A percentile compares a stretch with the other conserved stretches of the same genome.
Evolutionary conservation across 2,888 invertebrate species (phyloP).

Genomic region (Monopis laevigella): DNA sequence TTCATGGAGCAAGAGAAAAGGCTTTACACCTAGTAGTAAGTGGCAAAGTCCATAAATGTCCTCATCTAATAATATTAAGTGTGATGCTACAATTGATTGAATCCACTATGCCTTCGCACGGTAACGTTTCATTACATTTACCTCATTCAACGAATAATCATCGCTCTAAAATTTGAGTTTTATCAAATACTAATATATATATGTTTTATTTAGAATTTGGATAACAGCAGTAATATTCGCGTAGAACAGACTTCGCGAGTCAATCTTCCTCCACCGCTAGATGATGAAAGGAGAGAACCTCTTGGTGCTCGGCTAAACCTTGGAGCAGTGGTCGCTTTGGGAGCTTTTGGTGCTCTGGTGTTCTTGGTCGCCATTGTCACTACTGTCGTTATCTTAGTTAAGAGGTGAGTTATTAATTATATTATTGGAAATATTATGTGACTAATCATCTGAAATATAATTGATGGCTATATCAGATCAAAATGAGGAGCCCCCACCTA

Average conservation of each 20-base stretch:
- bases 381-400: conserved; percentile 85
- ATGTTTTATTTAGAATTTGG: conserved; percentile 39
- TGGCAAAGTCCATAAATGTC: too few relatives aligned
- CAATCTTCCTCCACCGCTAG: conserved; percentile 73
- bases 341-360: conserved; percentile 90
- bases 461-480: too few relatives aligned
- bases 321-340: conserved; percentile 88
- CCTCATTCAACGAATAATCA: too few relatives aligned
- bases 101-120: too few relatives aligned
- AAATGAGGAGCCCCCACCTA: too few relatives aligned
- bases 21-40: too few relatives aligned
- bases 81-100: too few relatives aligned
- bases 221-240: conserved; percentile 64
- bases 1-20: too few relatives aligned
- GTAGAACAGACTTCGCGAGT: conserved; percentile 74
- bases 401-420: conserved; percentile 69
- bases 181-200: too few relatives aligned
- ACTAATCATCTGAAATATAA: neutral
- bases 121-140: too few relatives aligned
- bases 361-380: conserved; percentile 90
- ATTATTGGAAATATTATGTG: conserved; percentile 1
- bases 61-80: too few relatives aligned
- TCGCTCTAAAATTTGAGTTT: too few relatives aligned
- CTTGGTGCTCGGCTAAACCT: conserved; percentile 79
- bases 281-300: conserved; percentile 65